Percentiles rank a stretch among this genome's conserved stretches.
These are phyloP conservation scores for Tenrec ecaudatus DNA, from an alignment of 2,113 vertebrate genomes.

Conservation along the genomic window DNA sequence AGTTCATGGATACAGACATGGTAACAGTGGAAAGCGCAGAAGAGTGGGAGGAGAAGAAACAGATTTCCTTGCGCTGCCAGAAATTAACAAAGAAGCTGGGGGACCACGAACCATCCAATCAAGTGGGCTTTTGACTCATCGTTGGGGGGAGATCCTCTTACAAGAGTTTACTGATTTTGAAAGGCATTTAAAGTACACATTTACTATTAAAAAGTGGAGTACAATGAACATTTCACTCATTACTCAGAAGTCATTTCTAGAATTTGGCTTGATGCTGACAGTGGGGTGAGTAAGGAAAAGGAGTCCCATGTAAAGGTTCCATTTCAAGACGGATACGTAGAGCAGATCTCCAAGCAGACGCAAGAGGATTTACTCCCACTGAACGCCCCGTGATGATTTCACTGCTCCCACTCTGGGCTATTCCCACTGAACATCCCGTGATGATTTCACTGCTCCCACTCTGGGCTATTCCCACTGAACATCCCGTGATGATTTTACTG, in stretches of 20 bases:
- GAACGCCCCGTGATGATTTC: not conserved
- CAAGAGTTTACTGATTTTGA: not conserved
- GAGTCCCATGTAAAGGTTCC: not conserved
- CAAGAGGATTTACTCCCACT: not conserved
- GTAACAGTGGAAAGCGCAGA: not conserved
- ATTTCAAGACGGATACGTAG: slow-evolving; percentile 21
- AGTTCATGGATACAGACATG: not conserved
- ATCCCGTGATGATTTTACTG: not conserved
- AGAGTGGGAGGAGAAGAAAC: no score
- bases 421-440: not conserved
- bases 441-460: not conserved
- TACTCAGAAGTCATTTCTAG: not conserved
- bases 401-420: not conserved
- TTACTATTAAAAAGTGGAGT: slow-evolving; percentile 25
- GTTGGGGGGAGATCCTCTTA: not conserved
- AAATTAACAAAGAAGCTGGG: not conserved
- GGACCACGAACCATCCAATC: not conserved
- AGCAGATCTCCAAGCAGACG: not conserved
- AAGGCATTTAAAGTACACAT: not conserved
- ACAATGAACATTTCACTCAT: slow-evolving; percentile 31
- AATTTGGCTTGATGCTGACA: not conserved
- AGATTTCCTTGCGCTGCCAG: not conserved
- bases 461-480: not conserved
- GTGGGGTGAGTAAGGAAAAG: not conserved
- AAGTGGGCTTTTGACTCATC: not conserved